Base-by-base conservation (phyloP, 2,888 invertebrate genomes). In the Amphipoea lucens region DNA sequence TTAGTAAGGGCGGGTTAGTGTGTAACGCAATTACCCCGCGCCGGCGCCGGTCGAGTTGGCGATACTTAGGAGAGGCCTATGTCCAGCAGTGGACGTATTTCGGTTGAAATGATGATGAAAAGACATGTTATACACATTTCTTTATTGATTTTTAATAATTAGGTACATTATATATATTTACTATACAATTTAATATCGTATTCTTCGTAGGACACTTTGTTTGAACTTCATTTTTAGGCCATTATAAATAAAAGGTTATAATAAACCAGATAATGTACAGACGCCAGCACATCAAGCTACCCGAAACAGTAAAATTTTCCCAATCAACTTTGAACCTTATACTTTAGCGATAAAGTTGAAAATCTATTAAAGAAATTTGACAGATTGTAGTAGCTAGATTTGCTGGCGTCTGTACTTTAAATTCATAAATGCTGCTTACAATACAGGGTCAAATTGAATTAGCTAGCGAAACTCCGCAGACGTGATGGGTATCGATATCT, bases 141-240 rank as follows among this genome's bases (percentile, higher is more conserved):
- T 88, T 87, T 88, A 89, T 84, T 87, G 67, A 76, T 88, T 79
- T 83, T 72, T 87, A 84, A 85, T 87, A 84, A 82, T 85, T 85
- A 87, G 78, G 88, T 87, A 87, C 76, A 79, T 88, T 71, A 74
- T 83, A 79, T 29, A 75, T 78, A 73, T 78, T 86, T 77, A 74
- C 77, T 89, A 88, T 89, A 89, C 81, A 88, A 79, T 79, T 67
- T 81, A 79, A 77, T 82, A 75, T 81, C 79, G 48, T 82, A 82
- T 80, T 84, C 68, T 81, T 73, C 12, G 45, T 78, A 86, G 81
- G 80, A 83, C 81, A 83, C 71, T 80, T 84, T n/a, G 29, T 84
- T 85, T 86, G 81, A 81, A 88, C 82, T 77, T 86, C 54, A 78
- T 74, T 75, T 76, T 72, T 82, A 87, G 88, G 84, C 84, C 88